Percentiles rank a stretch among this genome's conserved stretches.
Conservation (phyloP, 2,113 vertebrate genomes). For the Onychorhynchus coronatus region DNA sequence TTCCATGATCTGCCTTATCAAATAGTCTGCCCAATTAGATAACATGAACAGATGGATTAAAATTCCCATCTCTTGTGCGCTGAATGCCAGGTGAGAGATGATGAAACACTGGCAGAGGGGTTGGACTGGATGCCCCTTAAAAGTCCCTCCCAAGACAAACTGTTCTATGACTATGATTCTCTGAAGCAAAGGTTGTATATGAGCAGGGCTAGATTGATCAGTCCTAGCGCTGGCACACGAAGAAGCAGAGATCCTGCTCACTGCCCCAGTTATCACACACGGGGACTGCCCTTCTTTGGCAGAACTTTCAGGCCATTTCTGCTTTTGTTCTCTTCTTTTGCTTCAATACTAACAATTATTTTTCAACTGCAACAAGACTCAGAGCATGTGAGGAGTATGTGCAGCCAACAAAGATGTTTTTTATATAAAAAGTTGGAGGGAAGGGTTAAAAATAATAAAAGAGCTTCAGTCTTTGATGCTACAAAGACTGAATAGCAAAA, state of each 20-base stretch:
- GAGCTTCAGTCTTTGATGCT: neutral
- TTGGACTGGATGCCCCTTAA: neutral
- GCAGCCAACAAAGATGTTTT: neutral
- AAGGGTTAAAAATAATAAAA: neutral
- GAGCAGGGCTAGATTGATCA: neutral
- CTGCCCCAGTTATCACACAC: neutral
- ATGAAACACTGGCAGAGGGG: neutral
- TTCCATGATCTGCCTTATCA: neutral
- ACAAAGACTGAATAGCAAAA: neutral
- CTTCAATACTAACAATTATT: neutral
- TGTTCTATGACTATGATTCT: neutral
- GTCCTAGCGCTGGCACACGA: no score
- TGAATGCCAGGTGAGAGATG: neutral
- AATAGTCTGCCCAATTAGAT: neutral
- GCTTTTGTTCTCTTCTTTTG: neutral
- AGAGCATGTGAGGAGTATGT: neutral
- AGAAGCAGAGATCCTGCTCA: neutral
- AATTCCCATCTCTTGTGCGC: neutral
- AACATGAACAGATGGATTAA: neutral
- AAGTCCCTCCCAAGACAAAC: neutral
- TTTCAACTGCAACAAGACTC: neutral
- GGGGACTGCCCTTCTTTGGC: neutral
- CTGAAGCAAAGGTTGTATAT: neutral
- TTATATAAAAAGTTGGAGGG: neutral
- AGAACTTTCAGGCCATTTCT: neutral